These are phyloP conservation scores for Melangyna quadrimaculata DNA, from an alignment of 2,888 invertebrate species.

Conservation along the genomic window DNA sequence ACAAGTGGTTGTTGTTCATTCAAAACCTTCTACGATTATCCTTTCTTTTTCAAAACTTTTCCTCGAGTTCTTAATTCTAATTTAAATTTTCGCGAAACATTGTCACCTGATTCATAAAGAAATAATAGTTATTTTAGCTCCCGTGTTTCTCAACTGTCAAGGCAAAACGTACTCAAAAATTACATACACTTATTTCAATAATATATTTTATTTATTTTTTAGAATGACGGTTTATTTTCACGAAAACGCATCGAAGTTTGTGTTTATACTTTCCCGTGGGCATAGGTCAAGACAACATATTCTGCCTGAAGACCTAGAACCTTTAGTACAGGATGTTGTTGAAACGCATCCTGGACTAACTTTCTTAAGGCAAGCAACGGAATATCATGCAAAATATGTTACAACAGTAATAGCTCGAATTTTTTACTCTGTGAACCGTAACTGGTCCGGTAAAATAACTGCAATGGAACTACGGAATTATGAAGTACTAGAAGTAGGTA, in stretches of 20 bases:
- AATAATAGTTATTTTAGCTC: too few species aligned
- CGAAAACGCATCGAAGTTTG: slow-evolving; percentile 94
- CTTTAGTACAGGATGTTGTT: slow-evolving; percentile 97
- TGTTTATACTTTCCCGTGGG: slow-evolving; percentile 91
- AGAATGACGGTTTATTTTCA: slow-evolving; percentile 92
- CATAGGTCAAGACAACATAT: slow-evolving; percentile 82
- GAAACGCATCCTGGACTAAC: slow-evolving; percentile 98
- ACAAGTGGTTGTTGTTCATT: too few species aligned
- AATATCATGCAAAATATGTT: slow-evolving; percentile 99
- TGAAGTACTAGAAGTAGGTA: slow-evolving; percentile 88
- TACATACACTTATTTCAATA: too few species aligned
- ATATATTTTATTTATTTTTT: slow-evolving; percentile 77
- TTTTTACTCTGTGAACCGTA: slow-evolving; percentile 97
- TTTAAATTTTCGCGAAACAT: too few species aligned
- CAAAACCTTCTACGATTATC: too few species aligned
- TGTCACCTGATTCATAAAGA: too few species aligned
- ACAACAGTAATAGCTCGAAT: slow-evolving; percentile 99
- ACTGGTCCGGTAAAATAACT: slow-evolving; percentile 97
- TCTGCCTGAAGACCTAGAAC: slow-evolving; percentile 95
- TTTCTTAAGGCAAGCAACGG: slow-evolving; percentile 98
- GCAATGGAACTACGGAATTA: slow-evolving; percentile 94
- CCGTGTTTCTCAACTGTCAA: too few species aligned
- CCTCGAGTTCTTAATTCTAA: too few species aligned
- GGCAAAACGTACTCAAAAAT: too few species aligned
- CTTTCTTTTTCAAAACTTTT: too few species aligned